Evolutionary conservation across 2,797 vertebrate species (phyloP).

Genomic region (Sternarchorhynchus goeldii): DNA sequence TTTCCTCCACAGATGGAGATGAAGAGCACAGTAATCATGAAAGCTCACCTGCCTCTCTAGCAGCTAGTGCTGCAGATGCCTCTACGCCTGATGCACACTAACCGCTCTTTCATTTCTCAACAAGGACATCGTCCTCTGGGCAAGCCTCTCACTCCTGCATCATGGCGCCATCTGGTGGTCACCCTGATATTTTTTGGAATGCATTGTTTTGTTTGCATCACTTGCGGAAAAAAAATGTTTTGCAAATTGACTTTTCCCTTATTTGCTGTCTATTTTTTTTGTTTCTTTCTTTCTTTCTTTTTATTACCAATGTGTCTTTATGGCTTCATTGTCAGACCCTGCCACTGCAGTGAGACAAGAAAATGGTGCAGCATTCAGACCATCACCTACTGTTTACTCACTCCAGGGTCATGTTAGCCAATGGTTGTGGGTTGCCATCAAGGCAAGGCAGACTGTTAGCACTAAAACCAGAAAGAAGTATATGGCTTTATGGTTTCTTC

Average conservation of each 20-base stretch:
- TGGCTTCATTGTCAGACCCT: constrained; percentile 6
- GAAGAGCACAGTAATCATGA: constrained; percentile 57
- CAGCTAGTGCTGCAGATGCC: constrained; percentile 53
- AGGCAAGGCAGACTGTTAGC: constrained; percentile 9
- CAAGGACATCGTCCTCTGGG: constrained; percentile 50
- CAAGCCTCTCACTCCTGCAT: constrained; percentile 30
- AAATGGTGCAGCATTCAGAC: not conserved
- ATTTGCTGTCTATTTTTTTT: constrained; percentile 11
- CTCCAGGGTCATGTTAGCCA: constrained; percentile 24
- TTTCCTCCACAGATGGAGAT: constrained; percentile 61
- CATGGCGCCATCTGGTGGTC: constrained; percentile 56
- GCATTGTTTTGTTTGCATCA: not conserved
- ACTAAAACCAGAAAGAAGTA: constrained; percentile 10
- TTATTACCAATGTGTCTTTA: constrained; percentile 22
- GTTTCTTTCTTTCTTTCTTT: constrained; percentile 34
- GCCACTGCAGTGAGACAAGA: constrained; percentile 12
- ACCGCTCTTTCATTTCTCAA: constrained; percentile 37
- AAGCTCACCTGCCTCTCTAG: constrained; percentile 53
- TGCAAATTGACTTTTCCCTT: constrained; percentile 8
- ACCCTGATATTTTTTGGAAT: constrained; percentile 29
- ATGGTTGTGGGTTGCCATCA: constrained; percentile 10
- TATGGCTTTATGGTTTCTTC: constrained; percentile 17
- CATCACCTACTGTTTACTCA: constrained; percentile 24
- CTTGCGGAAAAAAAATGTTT: not conserved
- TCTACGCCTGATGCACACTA: constrained; percentile 57